Base-by-base conservation (phyloP, 2,113 vertebrate genomes). In the Epinephelus fuscoguttatus region DNA sequence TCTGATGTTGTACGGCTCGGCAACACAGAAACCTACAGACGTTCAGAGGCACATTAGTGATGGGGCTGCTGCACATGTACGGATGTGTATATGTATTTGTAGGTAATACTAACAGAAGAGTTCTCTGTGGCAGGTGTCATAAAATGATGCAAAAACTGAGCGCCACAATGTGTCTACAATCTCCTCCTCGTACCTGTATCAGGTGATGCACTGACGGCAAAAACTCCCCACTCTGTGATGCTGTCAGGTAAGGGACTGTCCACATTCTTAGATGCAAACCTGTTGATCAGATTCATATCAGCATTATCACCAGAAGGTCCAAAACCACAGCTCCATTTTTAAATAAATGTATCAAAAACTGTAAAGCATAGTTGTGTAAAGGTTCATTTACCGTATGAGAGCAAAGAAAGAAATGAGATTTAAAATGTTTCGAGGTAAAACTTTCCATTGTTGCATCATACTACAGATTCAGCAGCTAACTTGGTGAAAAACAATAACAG, bases 161-260 rank as follows among this genome's bases (percentile, higher is more conserved):
- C 2, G 47, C 40, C 37, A n/a, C 19, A 45, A n/a, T 45, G 21
- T 23, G 15, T 40, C 52, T 2, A 40, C 21, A 7, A 42, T 17
- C 30, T 55, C 52, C 1, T 3, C 62, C 9, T n/a, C 75, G 2
- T 70, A 93, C 95, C 95, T 87, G 89, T 96, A 0, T 85, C 49
- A 49, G 90, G 76, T 4, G 95, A 96, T n/a, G 93, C 47, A 37
- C 95, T 95, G 70, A 96, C 27, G 14, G 93, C 95, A 66, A 95
- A 45, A 27, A 96, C 37, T 3, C 95, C 94, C 95, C 95, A 95
- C 87, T 96, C 91, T 12, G 95, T 96, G 90, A 96, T 96, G 68
- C 94, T 95, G 90, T 96, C 95, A 0, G 95, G 95, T 55, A 96
- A 81, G 1, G 90, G 25, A 0, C 70, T 33, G 0, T 17, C 13